Percentiles rank a stretch among this genome's conserved stretches.
Evolutionary conservation across 2,888 invertebrate genomes (phyloP).

Genomic region (Zele albiditarsus): DNA sequence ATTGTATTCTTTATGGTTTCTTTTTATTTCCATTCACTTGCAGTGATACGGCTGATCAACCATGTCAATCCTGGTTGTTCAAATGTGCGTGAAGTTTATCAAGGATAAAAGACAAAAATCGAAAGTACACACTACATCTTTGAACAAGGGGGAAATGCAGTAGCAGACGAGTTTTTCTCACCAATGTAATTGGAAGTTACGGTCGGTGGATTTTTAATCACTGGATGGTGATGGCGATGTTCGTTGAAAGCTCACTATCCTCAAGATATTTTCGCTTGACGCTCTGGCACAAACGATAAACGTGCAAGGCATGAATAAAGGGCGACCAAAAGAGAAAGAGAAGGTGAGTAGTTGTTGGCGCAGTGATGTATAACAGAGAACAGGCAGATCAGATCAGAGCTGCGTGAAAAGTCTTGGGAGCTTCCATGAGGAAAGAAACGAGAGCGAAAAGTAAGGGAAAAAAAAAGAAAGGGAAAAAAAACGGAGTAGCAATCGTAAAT

Average conservation of each 20-base stretch:
- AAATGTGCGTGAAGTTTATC: constrained; percentile 26
- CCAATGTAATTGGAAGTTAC: constrained; percentile 31
- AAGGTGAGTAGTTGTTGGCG: constrained; percentile 38
- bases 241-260: constrained; percentile 20
- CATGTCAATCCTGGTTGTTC: constrained; percentile 14
- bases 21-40: constrained; percentile 20
- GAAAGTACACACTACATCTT: neutral
- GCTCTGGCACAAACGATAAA: constrained; percentile 50
- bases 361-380: constrained; percentile 34
- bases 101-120: constrained; percentile 8
- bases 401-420: constrained; percentile 45
- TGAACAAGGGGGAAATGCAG: neutral
- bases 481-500: constrained; percentile 68
- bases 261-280: constrained; percentile 32
- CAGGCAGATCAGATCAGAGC: constrained; percentile 56
- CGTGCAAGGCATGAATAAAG: constrained; percentile 46
- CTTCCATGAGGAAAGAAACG: constrained; percentile 38
- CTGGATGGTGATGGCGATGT: constrained; percentile 29
- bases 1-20: neutral
- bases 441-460: constrained; percentile 32
- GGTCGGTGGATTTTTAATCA: constrained; percentile 39
- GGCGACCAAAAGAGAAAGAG: constrained; percentile 38
- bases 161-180: neutral
- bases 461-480: constrained; percentile 47
- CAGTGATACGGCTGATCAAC: constrained; percentile 13